Conservation (phyloP, 53 echinoderm and acorn worm genomes). For the Stichopus horrens region DNA sequence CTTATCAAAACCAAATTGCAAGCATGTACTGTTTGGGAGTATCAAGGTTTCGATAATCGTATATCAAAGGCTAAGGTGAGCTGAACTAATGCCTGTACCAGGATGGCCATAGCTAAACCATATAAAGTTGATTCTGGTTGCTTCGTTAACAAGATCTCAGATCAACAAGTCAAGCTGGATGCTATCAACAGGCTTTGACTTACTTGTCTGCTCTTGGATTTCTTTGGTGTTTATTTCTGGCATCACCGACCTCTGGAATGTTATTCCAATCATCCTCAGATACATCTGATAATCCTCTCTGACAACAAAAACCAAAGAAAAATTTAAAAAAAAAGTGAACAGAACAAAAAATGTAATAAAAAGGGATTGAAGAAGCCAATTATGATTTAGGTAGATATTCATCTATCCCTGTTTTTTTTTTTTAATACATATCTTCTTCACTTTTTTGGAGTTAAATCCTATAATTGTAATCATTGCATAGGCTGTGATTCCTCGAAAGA, state of each 20-base stretch:
- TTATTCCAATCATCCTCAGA: slow-evolving; percentile 95
- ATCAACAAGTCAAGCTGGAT: no score
- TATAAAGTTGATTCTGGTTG: no score
- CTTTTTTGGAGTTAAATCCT: not conserved
- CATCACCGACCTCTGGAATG: slow-evolving; percentile 97
- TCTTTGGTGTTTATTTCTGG: slow-evolving; percentile 92
- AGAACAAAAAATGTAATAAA: not conserved
- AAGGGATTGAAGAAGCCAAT: not conserved
- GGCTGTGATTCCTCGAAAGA: no score
- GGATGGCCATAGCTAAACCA: no score
- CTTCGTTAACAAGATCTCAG: no score
- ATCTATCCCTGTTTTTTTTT: not conserved
- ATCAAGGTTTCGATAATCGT: no score
- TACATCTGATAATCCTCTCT: slow-evolving; percentile 81
- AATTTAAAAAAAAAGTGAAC: not conserved
- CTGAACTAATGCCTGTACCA: no score
- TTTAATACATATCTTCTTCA: not conserved
- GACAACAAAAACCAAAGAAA: not conserved
- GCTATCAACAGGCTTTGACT: slow-evolving; percentile 1
- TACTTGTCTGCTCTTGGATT: slow-evolving; percentile 92
- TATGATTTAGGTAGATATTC: not conserved
- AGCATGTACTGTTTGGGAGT: no score
- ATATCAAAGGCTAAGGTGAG: no score
- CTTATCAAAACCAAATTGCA: no score
- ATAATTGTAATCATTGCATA: no score